Evolutionary conservation across 2,888 invertebrate species (phyloP).

Genomic region (Acleris sparsana): DNA sequence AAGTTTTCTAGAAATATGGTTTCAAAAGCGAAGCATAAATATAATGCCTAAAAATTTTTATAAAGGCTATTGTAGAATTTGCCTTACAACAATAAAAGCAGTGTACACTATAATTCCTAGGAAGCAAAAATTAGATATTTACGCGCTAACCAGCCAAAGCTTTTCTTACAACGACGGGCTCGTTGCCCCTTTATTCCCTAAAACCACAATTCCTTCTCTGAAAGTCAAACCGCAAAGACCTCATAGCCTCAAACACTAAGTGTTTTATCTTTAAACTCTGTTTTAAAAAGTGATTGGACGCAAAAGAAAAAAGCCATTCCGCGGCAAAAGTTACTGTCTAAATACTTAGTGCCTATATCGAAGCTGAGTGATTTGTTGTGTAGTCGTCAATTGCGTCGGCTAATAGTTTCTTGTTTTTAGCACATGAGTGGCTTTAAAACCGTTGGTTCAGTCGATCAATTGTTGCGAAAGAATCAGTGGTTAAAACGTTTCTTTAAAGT

Average conservation of each 20-base stretch:
- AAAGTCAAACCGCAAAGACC: conserved; percentile 34
- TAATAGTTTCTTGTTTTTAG: conserved; percentile 59
- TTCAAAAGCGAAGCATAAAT: no score
- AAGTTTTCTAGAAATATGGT: no score
- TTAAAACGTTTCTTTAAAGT: not conserved
- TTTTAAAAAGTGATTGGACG: conserved; percentile 47
- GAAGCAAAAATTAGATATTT: no score
- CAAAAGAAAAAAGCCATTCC: conserved; percentile 44
- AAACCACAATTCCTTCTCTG: conserved; percentile 29
- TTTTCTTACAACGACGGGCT: not conserved
- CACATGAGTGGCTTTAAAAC: conserved; percentile 60
- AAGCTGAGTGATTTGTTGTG: conserved; percentile 78
- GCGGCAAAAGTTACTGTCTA: conserved; percentile 50
- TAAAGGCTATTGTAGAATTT: no score
- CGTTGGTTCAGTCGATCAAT: conserved; percentile 32
- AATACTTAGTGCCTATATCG: conserved; percentile 54
- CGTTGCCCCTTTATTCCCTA: conserved; percentile 22
- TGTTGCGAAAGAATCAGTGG: not conserved
- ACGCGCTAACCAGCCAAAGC: conserved; percentile 14
- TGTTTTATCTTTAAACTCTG: conserved; percentile 40
- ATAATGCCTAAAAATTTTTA: no score
- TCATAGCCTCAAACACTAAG: conserved; percentile 33
- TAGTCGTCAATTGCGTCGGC: conserved; percentile 71
- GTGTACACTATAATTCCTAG: no score
- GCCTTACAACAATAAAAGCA: no score